A percentile compares a stretch with the other conserved stretches of the same genome.
phyloP scores from a whole-genome alignment of 1,140 invertebrate genomes.

The Drosophila willistoni region DNA sequence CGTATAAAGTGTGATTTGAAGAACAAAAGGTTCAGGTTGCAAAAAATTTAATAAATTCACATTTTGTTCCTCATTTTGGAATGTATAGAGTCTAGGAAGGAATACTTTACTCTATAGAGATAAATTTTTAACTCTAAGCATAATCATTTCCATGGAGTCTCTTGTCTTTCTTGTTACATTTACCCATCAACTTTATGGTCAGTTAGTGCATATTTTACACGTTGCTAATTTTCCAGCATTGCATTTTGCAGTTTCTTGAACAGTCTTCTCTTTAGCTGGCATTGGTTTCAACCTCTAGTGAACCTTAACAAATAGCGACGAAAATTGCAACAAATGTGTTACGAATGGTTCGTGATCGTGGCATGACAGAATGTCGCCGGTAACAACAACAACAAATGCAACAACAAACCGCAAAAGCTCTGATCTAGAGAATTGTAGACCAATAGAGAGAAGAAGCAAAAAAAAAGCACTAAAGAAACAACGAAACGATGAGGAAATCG shows the following conservation, averaged over 20 bases:
- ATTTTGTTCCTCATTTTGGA: too few relatives aligned
- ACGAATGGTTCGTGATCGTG: conserved; percentile 79
- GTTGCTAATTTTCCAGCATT: conserved; percentile 32
- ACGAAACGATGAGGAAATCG: conserved; percentile 74
- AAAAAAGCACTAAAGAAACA: background rate
- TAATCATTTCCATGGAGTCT: too few relatives aligned
- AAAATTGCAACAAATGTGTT: conserved; percentile 81
- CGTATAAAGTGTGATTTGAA: too few relatives aligned
- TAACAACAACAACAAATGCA: conserved; percentile 44
- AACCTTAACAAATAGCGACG: conserved; percentile 80
- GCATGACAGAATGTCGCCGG: conserved; percentile 69
- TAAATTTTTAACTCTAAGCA: too few relatives aligned
- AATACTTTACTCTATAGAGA: too few relatives aligned
- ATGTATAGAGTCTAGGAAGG: too few relatives aligned
- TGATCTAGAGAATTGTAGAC: conserved; percentile 29
- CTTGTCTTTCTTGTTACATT: background rate
- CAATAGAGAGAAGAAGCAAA: conserved; percentile 12
- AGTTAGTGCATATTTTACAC: conserved; percentile 71
- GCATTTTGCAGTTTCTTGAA: conserved; percentile 4
- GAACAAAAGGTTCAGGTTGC: too few relatives aligned
- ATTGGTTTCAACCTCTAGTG: conserved; percentile 57
- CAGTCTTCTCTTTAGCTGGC: conserved; percentile 9
- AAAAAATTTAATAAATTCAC: too few relatives aligned
- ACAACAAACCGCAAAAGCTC: conserved; percentile 36
- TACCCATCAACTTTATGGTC: conserved; percentile 22